Evolutionary conservation across 2,888 invertebrate genomes (phyloP).

Genomic region (Anarsia innoxiella): DNA sequence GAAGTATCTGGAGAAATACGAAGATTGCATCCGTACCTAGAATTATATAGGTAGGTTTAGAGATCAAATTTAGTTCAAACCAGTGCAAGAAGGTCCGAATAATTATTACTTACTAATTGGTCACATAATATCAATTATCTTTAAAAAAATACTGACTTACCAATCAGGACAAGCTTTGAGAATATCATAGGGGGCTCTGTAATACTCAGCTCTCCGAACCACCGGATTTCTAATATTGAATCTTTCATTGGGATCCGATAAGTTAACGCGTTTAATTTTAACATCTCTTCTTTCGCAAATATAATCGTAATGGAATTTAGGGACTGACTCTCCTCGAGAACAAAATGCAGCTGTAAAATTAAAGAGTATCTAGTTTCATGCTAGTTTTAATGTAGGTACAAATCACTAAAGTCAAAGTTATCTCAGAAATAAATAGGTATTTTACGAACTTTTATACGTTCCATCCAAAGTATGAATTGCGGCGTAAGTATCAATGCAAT

Average conservation of each 20-base stretch:
- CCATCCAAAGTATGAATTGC: slow-evolving; percentile 56
- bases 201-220: slow-evolving; percentile 61
- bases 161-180: slow-evolving; percentile 66
- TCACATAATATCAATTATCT: too few relatives aligned
- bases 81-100: too few relatives aligned
- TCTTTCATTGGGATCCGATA: slow-evolving; percentile 62
- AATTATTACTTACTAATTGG: too few relatives aligned
- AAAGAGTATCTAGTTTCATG: too few relatives aligned
- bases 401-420: too few relatives aligned
- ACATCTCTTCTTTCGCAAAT: slow-evolving; percentile 60
- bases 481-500: slow-evolving; percentile 61
- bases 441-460: slow-evolving; percentile 50
- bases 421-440: too few relatives aligned
- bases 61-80: too few relatives aligned
- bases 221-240: slow-evolving; percentile 60
- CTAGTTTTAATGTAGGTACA: too few relatives aligned
- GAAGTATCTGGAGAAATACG: slow-evolving; percentile 51
- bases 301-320: slow-evolving; percentile 67
- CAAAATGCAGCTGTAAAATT: slow-evolving; percentile 47
- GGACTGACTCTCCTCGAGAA: slow-evolving; percentile 51
- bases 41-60: too few relatives aligned
- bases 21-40: slow-evolving; percentile 66
- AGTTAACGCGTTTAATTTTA: slow-evolving; percentile 56
- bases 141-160: slow-evolving; percentile 27
- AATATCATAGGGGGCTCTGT: slow-evolving; percentile 60